These are phyloP conservation scores for Myodes glareolus DNA, from an alignment of 2,113 vertebrate species.

Conservation along the genomic window DNA sequence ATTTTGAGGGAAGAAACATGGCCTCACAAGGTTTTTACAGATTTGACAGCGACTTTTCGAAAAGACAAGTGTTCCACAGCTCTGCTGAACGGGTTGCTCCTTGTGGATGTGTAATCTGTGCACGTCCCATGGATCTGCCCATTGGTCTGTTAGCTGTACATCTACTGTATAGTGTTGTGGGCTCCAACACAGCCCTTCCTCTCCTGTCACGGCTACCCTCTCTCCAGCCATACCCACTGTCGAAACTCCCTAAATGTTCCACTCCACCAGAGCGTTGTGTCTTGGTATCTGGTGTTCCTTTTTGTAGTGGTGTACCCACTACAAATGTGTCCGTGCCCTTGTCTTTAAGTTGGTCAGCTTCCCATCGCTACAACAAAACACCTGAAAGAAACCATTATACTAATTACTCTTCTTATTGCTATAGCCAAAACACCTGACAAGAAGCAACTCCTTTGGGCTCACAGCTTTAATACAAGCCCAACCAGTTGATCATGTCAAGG, in stretches of 20 bases:
- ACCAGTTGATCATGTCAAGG: background rate
- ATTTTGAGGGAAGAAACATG: too few relatives aligned
- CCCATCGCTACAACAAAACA: background rate
- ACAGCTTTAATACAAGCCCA: background rate
- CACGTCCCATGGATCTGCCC: too few relatives aligned
- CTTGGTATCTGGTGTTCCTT: background rate
- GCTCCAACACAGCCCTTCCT: background rate
- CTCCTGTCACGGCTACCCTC: background rate
- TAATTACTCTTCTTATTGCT: background rate
- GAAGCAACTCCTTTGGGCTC: background rate
- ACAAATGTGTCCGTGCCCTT: background rate
- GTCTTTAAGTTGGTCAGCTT: background rate
- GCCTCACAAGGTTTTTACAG: too few relatives aligned
- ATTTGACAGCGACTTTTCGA: too few relatives aligned
- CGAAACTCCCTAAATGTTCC: background rate
- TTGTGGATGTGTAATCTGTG: too few relatives aligned
- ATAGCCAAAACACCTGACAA: background rate
- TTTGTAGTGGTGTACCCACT: too few relatives aligned
- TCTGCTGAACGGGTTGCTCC: too few relatives aligned
- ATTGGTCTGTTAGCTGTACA: too few relatives aligned
- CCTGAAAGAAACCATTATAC: background rate
- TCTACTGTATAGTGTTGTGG: too few relatives aligned
- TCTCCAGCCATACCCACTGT: background rate
- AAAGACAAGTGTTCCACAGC: too few relatives aligned
- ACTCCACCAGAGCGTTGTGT: background rate